A percentile compares a stretch with the other conserved stretches of the same genome.
These are phyloP conservation scores for Vanessa atalanta DNA, from an alignment of 1,140 invertebrate species.

Conservation along the genomic window DNA sequence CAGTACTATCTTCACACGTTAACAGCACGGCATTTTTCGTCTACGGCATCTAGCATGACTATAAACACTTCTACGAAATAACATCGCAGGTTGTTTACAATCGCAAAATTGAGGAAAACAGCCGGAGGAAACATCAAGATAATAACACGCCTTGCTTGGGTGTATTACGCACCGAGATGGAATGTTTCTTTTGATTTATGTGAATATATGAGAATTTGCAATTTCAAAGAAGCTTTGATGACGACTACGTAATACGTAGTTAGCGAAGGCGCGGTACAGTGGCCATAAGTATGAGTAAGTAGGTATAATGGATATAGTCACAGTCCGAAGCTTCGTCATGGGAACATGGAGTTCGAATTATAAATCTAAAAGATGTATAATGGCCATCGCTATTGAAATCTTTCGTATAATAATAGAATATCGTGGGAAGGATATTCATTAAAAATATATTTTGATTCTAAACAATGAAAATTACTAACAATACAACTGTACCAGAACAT, in stretches of 20 bases:
- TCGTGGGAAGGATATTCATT: slow-evolving; percentile 46
- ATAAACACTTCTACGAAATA: slow-evolving; percentile 44
- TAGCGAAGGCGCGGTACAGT: slow-evolving; percentile 34
- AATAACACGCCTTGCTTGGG: slow-evolving; percentile 34
- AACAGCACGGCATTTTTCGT: background rate
- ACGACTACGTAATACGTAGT: slow-evolving; percentile 35
- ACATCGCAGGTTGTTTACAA: slow-evolving; percentile 45
- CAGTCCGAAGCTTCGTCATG: slow-evolving; percentile 70
- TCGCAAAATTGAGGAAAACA: slow-evolving; percentile 53
- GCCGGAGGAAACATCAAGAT: slow-evolving; percentile 34
- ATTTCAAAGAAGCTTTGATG: slow-evolving; percentile 36
- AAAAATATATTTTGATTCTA: slow-evolving; percentile 19
- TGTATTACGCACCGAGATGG: slow-evolving; percentile 37
- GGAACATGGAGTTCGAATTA: slow-evolving; percentile 63
- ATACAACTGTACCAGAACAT: background rate
- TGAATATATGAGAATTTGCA: slow-evolving; percentile 32
- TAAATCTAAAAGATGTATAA: slow-evolving; percentile 46
- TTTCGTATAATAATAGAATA: slow-evolving; percentile 39
- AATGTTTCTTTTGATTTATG: slow-evolving; percentile 35
- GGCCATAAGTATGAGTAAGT: slow-evolving; percentile 36
- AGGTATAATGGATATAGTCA: slow-evolving; percentile 47
- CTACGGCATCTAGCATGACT: slow-evolving; percentile 38
- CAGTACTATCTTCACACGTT: no score
- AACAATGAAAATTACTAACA: background rate
- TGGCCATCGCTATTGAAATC: slow-evolving; percentile 52